These are phyloP conservation scores for Malurus cyaneus DNA, from an alignment of 2,113 vertebrate genomes.

Conservation along the genomic window DNA sequence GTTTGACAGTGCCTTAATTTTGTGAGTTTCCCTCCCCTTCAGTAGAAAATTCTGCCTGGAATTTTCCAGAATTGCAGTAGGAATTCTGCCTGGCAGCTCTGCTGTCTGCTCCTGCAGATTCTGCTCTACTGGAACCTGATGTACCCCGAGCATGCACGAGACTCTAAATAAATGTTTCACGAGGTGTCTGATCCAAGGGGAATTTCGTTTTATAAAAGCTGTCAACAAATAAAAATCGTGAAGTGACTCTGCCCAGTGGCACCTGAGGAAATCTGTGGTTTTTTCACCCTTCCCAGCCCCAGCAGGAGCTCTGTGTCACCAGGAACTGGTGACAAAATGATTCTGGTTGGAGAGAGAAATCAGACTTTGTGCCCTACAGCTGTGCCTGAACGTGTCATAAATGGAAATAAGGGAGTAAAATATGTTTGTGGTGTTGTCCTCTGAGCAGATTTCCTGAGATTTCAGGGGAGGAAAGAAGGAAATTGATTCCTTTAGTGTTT, in stretches of 20 bases:
- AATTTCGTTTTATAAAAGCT: constrained; percentile 35
- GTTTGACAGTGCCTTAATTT: constrained; percentile 60
- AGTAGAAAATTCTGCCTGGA: background rate
- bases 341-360: background rate
- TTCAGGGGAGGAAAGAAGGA: background rate
- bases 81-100: background rate
- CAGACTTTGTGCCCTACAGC: background rate
- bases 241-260: background rate
- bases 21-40: background rate
- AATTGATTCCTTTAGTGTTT: background rate
- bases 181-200: background rate
- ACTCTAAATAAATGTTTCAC: background rate
- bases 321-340: background rate
- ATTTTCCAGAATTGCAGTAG: background rate
- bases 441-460: background rate
- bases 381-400: background rate
- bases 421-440: background rate
- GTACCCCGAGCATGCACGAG: background rate
- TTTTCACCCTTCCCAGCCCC: background rate
- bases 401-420: background rate
- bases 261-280: background rate
- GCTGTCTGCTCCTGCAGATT: background rate
- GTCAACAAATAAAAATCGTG: constrained; percentile 41
- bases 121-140: background rate
- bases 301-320: background rate